Conservation (phyloP, 2,888 invertebrate species). For the Mylabris sibirica region DNA sequence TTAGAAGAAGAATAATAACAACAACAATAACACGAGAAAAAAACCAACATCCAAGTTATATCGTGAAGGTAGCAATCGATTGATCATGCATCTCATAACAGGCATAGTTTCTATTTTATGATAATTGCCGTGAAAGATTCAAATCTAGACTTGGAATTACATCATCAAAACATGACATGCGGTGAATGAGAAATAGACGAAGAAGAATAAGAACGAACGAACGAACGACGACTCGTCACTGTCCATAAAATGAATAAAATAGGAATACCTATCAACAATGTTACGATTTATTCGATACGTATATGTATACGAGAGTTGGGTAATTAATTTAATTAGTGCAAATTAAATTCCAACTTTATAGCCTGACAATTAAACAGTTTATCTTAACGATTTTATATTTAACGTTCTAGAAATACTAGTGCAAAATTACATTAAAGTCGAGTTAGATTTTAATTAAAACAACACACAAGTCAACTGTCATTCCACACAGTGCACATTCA, state of each 20-base stretch:
- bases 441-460: constrained; percentile 10
- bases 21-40: background rate
- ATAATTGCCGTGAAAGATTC: constrained; percentile 5
- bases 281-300: too few species aligned
- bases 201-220: too few species aligned
- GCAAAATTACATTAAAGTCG: background rate
- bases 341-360: background rate
- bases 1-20: background rate
- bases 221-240: too few species aligned
- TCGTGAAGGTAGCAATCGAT: background rate
- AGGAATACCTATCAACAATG: too few species aligned
- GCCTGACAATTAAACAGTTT: constrained; percentile 6
- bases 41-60: background rate
- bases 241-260: too few species aligned
- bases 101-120: constrained; percentile 1
- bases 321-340: background rate
- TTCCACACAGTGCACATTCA: too few species aligned
- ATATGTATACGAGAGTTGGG: too few species aligned
- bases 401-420: background rate
- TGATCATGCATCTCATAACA: constrained; percentile 1
- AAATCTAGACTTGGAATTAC: constrained; percentile 4
- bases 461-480: constrained; percentile 6
- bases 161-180: constrained; percentile 5
- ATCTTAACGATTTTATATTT: constrained; percentile 9
- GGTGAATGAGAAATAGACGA: too few species aligned